Evolutionary conservation across 2,113 vertebrate genomes (phyloP).

Genomic region (Otus sunia): DNA sequence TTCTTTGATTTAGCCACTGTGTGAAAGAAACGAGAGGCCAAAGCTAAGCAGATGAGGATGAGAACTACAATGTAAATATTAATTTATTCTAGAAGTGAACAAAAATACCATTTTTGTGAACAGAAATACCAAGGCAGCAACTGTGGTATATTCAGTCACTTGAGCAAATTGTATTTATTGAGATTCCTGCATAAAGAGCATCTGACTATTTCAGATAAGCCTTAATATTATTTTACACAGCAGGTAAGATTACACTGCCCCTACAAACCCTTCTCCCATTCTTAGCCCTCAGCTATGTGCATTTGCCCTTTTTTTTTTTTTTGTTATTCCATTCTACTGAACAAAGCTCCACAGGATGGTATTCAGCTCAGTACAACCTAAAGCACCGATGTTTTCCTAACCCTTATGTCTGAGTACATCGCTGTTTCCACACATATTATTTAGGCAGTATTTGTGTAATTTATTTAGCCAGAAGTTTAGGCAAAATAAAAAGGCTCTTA

Average conservation of each 20-base stretch:
- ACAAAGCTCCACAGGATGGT: not conserved
- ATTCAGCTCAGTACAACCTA: not conserved
- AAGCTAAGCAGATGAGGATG: not conserved
- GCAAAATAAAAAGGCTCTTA: not conserved
- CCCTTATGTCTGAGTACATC: accelerated
- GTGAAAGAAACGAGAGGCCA: not conserved
- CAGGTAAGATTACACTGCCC: not conserved
- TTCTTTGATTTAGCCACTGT: not conserved
- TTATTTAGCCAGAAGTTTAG: not conserved
- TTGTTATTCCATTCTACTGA: too few relatives aligned
- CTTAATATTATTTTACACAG: not conserved
- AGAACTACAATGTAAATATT: not conserved
- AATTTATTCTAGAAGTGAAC: not conserved
- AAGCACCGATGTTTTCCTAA: accelerated
- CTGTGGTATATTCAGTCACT: not conserved
- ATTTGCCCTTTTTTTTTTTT: not conserved
- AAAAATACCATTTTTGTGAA: not conserved
- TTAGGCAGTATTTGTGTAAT: not conserved
- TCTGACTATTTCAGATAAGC: not conserved
- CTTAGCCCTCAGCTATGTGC: not conserved
- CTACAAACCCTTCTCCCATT: not conserved
- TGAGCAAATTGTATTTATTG: not conserved
- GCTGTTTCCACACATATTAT: not conserved
- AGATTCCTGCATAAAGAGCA: not conserved
- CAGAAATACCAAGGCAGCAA: not conserved